These are phyloP conservation scores for Caenorhabditis inopinata DNA, from an alignment of 1,140 invertebrate species.

Conservation along the genomic window DNA sequence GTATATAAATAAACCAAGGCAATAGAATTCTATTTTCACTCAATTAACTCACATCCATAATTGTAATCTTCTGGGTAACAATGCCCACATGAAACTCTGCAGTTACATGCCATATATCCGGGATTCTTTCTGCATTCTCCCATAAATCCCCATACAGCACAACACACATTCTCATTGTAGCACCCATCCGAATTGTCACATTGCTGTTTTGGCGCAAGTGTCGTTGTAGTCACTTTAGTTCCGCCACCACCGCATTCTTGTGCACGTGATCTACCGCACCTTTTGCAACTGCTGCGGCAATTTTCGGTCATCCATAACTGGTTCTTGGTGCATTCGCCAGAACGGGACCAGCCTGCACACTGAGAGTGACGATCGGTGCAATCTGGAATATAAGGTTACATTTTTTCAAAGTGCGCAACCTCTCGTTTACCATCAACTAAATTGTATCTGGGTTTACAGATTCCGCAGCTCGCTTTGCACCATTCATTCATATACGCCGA, in stretches of 20 bases:
- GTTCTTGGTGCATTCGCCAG: slow-evolving; percentile 49
- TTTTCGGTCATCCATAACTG: slow-evolving; percentile 51
- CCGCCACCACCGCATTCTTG: slow-evolving; percentile 42
- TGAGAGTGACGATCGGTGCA: slow-evolving; percentile 49
- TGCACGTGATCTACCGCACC: slow-evolving; percentile 45
- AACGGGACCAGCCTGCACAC: slow-evolving; percentile 44
- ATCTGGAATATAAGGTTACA: slow-evolving; percentile 23
- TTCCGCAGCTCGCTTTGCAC: slow-evolving; percentile 47
- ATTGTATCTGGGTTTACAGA: slow-evolving; percentile 40
- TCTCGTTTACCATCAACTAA: slow-evolving; percentile 32
- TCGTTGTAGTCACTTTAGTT: background rate
- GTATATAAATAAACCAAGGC: no score
- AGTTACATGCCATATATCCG: slow-evolving; percentile 51
- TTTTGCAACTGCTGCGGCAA: slow-evolving; percentile 48
- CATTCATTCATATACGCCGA: slow-evolving; percentile 48
- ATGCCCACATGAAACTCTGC: slow-evolving; percentile 46
- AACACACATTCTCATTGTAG: slow-evolving; percentile 53
- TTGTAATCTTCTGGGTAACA: slow-evolving; percentile 49
- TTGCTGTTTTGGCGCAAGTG: background rate
- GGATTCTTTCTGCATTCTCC: slow-evolving; percentile 47
- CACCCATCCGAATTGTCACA: slow-evolving; percentile 42
- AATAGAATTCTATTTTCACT: background rate
- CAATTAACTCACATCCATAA: slow-evolving; percentile 37
- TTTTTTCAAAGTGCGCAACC: no score
- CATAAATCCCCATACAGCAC: slow-evolving; percentile 47